Evolutionary conservation across 2,797 vertebrate species (phyloP), one percentile per base, ranked within the genome.

Genomic region (Oryzias sinensis): DNA sequence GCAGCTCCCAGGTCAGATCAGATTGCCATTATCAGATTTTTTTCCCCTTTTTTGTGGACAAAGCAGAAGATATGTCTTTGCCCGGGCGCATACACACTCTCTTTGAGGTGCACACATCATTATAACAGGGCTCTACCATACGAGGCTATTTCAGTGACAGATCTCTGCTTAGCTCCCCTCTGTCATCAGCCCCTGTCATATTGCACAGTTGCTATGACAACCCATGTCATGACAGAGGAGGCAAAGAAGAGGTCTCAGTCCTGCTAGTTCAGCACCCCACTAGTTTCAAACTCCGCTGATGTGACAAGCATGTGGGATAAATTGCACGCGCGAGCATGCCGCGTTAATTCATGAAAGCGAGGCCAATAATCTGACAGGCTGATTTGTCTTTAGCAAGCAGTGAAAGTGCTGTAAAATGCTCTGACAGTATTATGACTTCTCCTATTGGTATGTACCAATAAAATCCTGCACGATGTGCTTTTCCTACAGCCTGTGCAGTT

Each of bases 101-200:
- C 43, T 48, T 55, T 50, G 4, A 64, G 49, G 50, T 56, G 42
- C 67, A 70, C 68, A 67, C 77, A 79, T 72, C 76, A 70, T 76
- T 77, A 86, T 58, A 68, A 60, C 64, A 46, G 43, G 56, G 70
- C 75, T 63, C 64, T 65, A 48, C 67, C 56, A 44, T 66, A 71
- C 61, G 72, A 72, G 70, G 72, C 79, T 70, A 80, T 90, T 91
- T 85, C 80, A 71, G 78, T 88, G 89, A 90, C 87, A 87, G 86
- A 90, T 89, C 80, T 90, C 71, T 33, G 71, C 85, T 81, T 83
- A 79, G 82, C 25, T 46, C 79, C 76, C 74, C 72, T 89, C 94
- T 95, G 93, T 95, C 92, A 94, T 90, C 83, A 87, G 88, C 72
- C 22, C 33, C 91, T 89, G 93, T 95, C 94, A 94, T 94, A 93